Base-by-base conservation (phyloP, 2,888 invertebrate species). In the Pasiphila rectangulata region DNA sequence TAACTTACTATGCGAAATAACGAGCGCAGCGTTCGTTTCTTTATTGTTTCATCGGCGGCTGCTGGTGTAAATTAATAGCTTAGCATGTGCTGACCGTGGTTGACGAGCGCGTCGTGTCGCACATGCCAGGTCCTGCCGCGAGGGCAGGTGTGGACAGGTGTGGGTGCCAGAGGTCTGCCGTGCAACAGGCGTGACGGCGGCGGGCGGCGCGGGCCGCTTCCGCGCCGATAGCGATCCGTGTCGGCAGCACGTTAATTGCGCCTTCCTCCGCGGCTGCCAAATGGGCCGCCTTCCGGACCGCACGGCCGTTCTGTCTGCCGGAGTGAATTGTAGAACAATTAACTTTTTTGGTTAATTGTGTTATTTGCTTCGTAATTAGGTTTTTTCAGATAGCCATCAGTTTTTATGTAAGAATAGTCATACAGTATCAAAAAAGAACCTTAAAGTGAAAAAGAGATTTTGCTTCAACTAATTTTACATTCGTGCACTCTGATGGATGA, bases 111-210 rank as follows among this genome's bases (percentile, higher is more conserved):
- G 27, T 35, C 7, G 36, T 35, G 46, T 23, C 2, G 17, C 12
- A 25, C 34, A 21, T 15, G 32, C 20, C 23, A 4, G 27, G 36
- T n/a, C 37, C 10, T 43, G 35, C 37, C 29, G 12, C 17, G 32
- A 19, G 5, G 41, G 32, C 32, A 30, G 36, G 36, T 29, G 20
- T 37, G 16, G 17, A 13, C 1, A 27, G 25, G 2, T 1, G 27
- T 13, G 2, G 6, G 13, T 12, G 16, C 0, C 6, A 7, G 12
- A 13, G 27, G 7, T 2, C 12, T 6, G 30, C 17, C n/a, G n/a
- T 35, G 39, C 47, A 38, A 48, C 48, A 48, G 43, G 38, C 43
- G 38, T 16, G 38, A 35, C 35, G 25, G 30, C 17, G 20, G 4
- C 16, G 9, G 1, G 10, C 38, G 37, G 9, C 20, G 37, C 34